phyloP scores from a whole-genome alignment of 2,113 vertebrate species.

The Sclerurus mexicanus region DNA sequence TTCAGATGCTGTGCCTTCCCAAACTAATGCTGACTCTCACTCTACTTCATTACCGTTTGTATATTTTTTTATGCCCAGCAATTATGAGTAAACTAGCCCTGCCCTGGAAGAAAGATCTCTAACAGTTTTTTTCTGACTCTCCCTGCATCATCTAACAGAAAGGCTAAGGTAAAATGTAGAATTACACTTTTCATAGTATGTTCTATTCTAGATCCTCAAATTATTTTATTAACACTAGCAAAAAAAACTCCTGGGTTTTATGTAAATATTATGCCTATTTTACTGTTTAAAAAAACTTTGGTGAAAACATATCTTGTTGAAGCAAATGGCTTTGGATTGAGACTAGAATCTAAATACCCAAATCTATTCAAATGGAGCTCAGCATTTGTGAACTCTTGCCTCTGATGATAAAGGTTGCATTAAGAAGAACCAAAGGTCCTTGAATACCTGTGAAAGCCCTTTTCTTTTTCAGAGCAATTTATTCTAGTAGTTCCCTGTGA shows the following conservation, averaged over 20 bases:
- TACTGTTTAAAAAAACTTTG: background rate
- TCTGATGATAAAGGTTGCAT: background rate
- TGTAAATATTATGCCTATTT: background rate
- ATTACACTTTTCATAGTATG: background rate
- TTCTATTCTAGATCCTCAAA: background rate
- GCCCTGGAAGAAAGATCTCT: background rate
- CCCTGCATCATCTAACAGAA: background rate
- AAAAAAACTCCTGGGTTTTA: background rate
- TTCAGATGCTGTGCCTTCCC: background rate
- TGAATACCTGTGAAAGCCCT: background rate
- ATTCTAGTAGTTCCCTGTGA: background rate
- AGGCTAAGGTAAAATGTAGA: background rate
- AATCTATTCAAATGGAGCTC: background rate
- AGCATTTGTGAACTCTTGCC: background rate
- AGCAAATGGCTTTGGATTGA: background rate
- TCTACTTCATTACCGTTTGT: background rate
- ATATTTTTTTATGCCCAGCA: background rate
- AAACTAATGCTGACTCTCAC: background rate
- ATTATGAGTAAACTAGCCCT: background rate
- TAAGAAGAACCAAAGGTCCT: background rate
- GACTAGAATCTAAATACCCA: background rate
- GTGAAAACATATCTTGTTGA: background rate
- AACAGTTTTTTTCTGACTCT: background rate
- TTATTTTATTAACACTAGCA: background rate
- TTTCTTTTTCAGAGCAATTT: background rate